Conservation (phyloP, 2,113 vertebrate genomes). For the Vicugna pacos region DNA sequence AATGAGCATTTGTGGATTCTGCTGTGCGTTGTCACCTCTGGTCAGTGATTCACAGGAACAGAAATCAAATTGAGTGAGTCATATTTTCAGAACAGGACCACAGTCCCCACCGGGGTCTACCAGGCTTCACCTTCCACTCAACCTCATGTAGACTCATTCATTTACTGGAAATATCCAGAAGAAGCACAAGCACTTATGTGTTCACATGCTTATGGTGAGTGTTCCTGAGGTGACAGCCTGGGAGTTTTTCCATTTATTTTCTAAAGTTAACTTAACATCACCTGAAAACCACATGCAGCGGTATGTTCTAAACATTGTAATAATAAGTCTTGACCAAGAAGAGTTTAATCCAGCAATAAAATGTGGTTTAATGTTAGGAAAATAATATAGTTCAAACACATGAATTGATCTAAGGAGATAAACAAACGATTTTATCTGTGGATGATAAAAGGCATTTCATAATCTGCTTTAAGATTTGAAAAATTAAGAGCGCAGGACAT, state of each 20-base stretch:
- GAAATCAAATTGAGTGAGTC: conserved; percentile 6
- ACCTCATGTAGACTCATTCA: background rate
- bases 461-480: conserved; percentile 38
- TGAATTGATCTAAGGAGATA: background rate
- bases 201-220: background rate
- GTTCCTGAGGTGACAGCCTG: background rate
- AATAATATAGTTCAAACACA: background rate
- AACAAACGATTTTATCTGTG: background rate
- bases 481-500: background rate
- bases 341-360: conserved; percentile 44
- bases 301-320: background rate
- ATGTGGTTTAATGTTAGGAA: background rate
- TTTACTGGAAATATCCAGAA: background rate
- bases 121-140: background rate
- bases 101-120: background rate
- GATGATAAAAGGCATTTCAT: background rate
- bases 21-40: background rate
- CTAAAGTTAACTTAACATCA: background rate
- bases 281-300: background rate
- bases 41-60: background rate
- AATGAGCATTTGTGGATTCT: background rate
- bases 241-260: background rate
- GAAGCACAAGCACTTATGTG: background rate
- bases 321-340: conserved; percentile 25
- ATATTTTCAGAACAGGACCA: background rate